Percentiles rank a stretch among this genome's conserved stretches.
Evolutionary conservation across 2,113 vertebrate genomes (phyloP).

Genomic region (Lophochroa leadbeateri): DNA sequence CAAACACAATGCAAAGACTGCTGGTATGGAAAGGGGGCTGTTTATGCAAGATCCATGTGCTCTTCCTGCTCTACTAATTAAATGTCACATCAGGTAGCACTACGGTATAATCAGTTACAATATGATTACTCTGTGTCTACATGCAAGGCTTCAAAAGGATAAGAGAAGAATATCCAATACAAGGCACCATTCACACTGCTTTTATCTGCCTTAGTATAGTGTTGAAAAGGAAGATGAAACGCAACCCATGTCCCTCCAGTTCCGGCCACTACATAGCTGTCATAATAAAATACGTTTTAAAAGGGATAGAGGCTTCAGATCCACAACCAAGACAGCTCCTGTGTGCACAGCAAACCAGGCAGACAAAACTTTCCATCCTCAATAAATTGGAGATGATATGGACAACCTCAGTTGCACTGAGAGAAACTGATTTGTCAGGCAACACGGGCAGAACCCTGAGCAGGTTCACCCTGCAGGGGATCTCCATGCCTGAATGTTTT

Average conservation of each 20-base stretch:
- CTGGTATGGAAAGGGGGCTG: background rate
- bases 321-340: background rate
- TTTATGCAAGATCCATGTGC: background rate
- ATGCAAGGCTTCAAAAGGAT: background rate
- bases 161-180: background rate
- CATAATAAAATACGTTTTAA: background rate
- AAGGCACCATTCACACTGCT: background rate
- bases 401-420: background rate
- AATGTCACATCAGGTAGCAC: background rate
- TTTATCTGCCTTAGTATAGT: background rate
- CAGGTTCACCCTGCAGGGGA: background rate
- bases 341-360: background rate
- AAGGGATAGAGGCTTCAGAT: background rate
- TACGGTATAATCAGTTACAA: background rate
- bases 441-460: background rate
- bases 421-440: background rate
- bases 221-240: background rate
- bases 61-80: background rate
- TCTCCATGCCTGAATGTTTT: background rate
- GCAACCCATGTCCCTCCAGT: background rate
- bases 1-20: accelerated
- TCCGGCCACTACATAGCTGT: background rate
- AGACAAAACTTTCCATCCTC: background rate
- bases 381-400: background rate
- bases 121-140: background rate